Conservation (phyloP, 2,888 invertebrate species). For the Scaptomyza parva region DNA sequence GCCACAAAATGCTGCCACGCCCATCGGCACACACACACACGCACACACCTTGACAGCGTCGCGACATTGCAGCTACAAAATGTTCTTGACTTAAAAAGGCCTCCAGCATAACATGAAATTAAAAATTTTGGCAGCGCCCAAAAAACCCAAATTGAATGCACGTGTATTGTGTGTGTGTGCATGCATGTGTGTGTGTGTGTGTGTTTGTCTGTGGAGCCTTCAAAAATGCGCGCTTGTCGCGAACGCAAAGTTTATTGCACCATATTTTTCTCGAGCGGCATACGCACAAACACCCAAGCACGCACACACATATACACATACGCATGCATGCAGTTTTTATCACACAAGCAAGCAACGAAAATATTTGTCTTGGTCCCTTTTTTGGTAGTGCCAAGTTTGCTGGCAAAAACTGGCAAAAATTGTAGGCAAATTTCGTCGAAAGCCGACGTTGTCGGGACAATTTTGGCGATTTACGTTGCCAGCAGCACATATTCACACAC, state of each 20-base stretch:
- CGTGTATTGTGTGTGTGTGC: slow-evolving; percentile 7
- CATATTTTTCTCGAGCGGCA: slow-evolving; percentile 59
- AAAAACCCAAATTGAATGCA: slow-evolving; percentile 29
- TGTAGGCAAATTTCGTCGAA: slow-evolving; percentile 72
- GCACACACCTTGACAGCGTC: slow-evolving; percentile 31
- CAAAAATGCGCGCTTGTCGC: slow-evolving; percentile 73
- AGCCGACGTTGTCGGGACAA: slow-evolving; percentile 57
- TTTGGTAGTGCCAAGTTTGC: slow-evolving; percentile 57
- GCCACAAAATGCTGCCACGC: slow-evolving; percentile 7
- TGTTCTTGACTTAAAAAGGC: slow-evolving; percentile 60
- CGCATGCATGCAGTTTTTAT: slow-evolving; percentile 55
- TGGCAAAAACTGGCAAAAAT: slow-evolving; percentile 66
- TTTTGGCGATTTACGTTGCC: slow-evolving; percentile 74
- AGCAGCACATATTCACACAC: slow-evolving; percentile 20
- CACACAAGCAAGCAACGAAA: slow-evolving; percentile 63
- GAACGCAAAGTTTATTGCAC: slow-evolving; percentile 62
- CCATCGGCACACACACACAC: slow-evolving; percentile 6
- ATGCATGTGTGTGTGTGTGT: slow-evolving; percentile 5
- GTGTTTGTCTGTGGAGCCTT: slow-evolving; percentile 50
- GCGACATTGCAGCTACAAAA: slow-evolving; percentile 34
- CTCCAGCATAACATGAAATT: slow-evolving; percentile 64
- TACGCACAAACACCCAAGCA: slow-evolving; percentile 42
- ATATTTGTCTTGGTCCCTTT: slow-evolving; percentile 64
- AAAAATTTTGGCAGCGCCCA: slow-evolving; percentile 65
- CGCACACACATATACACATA: slow-evolving; percentile 20